These are phyloP conservation scores for Cryptoprocta ferox DNA, from an alignment of 2,797 vertebrate species.

Conservation along the genomic window DNA sequence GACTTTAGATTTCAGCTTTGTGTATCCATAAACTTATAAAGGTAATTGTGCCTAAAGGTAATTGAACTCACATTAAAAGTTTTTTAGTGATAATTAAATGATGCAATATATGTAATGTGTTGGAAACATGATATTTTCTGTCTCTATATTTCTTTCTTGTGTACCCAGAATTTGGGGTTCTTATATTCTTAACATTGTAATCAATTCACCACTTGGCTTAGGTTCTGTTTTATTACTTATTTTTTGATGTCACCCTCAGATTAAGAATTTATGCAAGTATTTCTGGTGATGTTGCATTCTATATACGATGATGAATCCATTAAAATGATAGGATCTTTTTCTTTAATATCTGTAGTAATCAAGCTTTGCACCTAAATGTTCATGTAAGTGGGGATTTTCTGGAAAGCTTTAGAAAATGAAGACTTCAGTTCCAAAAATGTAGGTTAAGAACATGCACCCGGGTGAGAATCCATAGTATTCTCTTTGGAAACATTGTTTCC, in stretches of 20 bases:
- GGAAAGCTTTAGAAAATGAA: not conserved
- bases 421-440: not conserved
- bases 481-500: not conserved
- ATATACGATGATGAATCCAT: not conserved
- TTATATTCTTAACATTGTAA: not conserved
- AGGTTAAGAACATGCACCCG: not conserved
- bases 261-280: not conserved
- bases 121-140: not conserved
- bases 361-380: not conserved
- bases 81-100: not conserved
- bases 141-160: not conserved
- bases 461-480: not conserved
- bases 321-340: not conserved
- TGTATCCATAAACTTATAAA: not conserved
- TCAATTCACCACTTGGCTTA: not conserved
- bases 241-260: not conserved
- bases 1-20: not conserved
- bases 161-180: not conserved
- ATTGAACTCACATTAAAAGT: not conserved
- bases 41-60: not conserved
- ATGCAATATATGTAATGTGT: not conserved
- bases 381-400: not conserved
- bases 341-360: not conserved
- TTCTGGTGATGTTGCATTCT: not conserved
- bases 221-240: not conserved